phyloP scores from a whole-genome alignment of 2,888 invertebrate genomes.

The Nomada flava region DNA sequence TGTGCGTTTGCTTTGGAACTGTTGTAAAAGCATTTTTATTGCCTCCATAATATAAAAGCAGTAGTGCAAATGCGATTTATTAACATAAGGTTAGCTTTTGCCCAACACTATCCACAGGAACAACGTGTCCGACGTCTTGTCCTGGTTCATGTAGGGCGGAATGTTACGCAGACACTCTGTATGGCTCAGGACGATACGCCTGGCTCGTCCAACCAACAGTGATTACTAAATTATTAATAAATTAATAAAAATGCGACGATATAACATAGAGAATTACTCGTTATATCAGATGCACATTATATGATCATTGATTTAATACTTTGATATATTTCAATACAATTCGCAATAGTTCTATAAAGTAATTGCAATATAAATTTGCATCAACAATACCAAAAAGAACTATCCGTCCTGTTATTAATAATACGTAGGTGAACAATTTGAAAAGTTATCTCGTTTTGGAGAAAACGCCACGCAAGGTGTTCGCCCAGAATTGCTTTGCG shows the following conservation, averaged over 20 bases:
- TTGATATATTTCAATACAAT: neutral
- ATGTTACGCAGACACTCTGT: conserved; percentile 76
- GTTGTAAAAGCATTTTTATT: neutral
- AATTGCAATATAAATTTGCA: no score
- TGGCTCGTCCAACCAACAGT: conserved; percentile 67
- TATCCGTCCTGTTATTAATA: no score
- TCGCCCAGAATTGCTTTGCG: neutral
- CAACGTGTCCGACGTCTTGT: conserved; percentile 74
- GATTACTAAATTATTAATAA: neutral
- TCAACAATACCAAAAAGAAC: no score
- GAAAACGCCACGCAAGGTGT: neutral
- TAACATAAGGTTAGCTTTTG: conserved; percentile 9
- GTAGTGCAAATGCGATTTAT: neutral
- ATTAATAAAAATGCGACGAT: conserved; percentile 1
- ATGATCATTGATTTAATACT: neutral
- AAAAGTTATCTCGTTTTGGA: no score
- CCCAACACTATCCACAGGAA: conserved; percentile 23
- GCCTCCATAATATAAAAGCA: neutral
- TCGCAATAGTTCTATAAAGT: neutral
- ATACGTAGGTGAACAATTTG: no score
- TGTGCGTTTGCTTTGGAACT: conserved; percentile 7
- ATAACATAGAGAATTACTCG: neutral
- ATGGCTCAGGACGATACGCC: conserved; percentile 77
- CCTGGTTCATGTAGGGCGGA: conserved; percentile 76
- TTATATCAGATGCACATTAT: neutral